Base-by-base conservation (phyloP, 2,888 invertebrate genomes). In the Euphydryas editha region DNA sequence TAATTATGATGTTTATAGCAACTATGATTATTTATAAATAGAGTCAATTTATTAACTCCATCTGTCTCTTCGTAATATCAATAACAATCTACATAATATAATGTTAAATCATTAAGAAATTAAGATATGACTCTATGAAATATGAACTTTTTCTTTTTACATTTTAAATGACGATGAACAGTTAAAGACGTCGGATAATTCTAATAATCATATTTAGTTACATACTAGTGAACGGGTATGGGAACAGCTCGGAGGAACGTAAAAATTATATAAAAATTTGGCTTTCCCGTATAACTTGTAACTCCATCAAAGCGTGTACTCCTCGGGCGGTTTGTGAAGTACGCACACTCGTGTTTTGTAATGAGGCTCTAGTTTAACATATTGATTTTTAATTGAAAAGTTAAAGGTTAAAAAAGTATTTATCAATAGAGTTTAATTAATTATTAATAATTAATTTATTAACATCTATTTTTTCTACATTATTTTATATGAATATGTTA, bases 221-320 rank as follows among this genome's bases (percentile, higher is more conserved):
- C 30, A 21, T 21, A 21, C 6, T 49, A 13, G 11, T 49, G 17
- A 62, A 36, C 30, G 7, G 7, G 37, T 20, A 36, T 1, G 20
- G 55, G 55, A 36, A 46, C 24, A 56, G 15, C 0, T 3, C 4
- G 15, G 17, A 21, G 21, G 21, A 46, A 36, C 20, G 20, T 7
- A 51, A 51, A 62, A 55, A 44, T 54, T 13, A 39, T 21, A 37
- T 5, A 46, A n/a, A 44, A 56, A 55, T 20, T 62, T 21, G 46
- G 3, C 20, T 46, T 54, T 56, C 30, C 8, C 46, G 62, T 7
- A 1, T 21, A 54, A 46, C 56, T 62, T 46, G 46, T 44, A 56
- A 62, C 46, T 55, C 36, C 62, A n/a, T 36, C 46, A 36, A 46
- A 36, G 56, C 62, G 37, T 62, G 55, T 62, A 46, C 62, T 21